Evolutionary conservation across 2,113 vertebrate species (phyloP).

Genomic region (Lathamus discolor): DNA sequence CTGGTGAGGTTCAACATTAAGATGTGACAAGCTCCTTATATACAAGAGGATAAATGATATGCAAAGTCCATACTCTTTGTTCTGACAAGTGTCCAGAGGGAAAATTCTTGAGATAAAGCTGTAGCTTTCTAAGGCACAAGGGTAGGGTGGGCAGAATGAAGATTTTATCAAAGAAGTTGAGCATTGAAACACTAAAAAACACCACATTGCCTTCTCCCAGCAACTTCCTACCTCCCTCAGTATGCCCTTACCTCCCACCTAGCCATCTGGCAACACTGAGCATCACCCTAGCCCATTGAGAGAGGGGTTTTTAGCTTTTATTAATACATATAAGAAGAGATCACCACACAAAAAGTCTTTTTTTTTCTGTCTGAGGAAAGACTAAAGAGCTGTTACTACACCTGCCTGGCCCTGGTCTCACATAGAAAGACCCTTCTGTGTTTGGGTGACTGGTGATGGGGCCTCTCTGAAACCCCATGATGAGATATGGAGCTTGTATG

Average conservation of each 20-base stretch:
- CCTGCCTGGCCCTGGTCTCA: background rate
- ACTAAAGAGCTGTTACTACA: background rate
- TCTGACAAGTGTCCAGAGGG: constrained; percentile 70
- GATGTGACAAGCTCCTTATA: constrained; percentile 72
- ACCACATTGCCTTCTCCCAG: background rate
- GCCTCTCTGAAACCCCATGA: background rate
- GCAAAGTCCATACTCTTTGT: constrained; percentile 72
- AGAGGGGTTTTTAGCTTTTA: accelerated
- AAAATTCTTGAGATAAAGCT: constrained; percentile 69
- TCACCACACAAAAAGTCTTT: background rate
- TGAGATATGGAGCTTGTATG: accelerated
- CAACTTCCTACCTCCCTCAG: background rate
- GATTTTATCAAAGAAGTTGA: constrained; percentile 64
- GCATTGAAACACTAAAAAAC: background rate
- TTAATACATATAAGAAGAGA: background rate
- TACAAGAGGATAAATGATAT: constrained; percentile 71
- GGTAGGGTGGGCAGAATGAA: constrained; percentile 67
- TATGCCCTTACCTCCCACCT: background rate
- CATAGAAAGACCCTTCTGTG: background rate
- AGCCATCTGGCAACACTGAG: background rate
- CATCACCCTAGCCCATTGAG: background rate
- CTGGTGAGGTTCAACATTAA: constrained; percentile 72
- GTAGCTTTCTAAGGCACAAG: constrained; percentile 54
- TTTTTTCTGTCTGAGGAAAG: background rate
- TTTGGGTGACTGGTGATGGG: background rate